Evolutionary conservation across 1,140 invertebrate species (phyloP).

Genomic region (Cotesia vestalis): DNA sequence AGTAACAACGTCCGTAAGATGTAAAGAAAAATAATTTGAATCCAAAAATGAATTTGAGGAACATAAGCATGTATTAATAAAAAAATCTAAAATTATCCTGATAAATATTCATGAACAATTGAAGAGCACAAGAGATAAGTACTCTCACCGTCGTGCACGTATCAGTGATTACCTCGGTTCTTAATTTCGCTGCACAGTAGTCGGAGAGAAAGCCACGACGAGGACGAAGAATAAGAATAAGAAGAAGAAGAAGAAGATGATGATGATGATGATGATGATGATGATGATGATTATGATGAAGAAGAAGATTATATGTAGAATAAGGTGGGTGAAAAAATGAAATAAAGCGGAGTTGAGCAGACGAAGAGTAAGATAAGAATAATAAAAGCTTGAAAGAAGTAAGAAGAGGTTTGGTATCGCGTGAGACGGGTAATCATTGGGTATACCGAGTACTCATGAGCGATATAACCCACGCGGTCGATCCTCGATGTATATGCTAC

Average conservation of each 20-base stretch:
- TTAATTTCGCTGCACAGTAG: constrained; percentile 20
- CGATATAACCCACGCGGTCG: constrained; percentile 35
- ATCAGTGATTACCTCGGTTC: constrained; percentile 19
- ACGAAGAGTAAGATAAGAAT: not conserved
- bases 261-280: no score
- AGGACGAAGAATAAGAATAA: not conserved
- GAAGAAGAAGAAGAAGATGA: not conserved
- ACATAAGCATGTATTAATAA: not conserved
- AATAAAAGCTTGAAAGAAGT: not conserved
- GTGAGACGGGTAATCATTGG: constrained; percentile 39
- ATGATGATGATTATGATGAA: not conserved
- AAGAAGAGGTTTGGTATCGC: constrained; percentile 32
- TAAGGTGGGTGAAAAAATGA: not conserved
- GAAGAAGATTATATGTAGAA: not conserved
- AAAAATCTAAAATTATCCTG: not conserved
- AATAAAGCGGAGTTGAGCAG: not conserved
- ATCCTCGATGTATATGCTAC: not conserved
- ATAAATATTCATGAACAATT: constrained; percentile 27
- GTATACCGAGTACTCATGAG: constrained; percentile 20
- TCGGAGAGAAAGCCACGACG: constrained; percentile 3
- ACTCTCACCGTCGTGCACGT: constrained; percentile 1
- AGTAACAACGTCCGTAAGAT: no score
- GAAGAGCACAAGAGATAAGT: constrained; percentile 16
- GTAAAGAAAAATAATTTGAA: not conserved
- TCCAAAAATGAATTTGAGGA: not conserved